Evolutionary conservation across 2,113 vertebrate species (phyloP).

Genomic region (Gnathonemus longibarbis): DNA sequence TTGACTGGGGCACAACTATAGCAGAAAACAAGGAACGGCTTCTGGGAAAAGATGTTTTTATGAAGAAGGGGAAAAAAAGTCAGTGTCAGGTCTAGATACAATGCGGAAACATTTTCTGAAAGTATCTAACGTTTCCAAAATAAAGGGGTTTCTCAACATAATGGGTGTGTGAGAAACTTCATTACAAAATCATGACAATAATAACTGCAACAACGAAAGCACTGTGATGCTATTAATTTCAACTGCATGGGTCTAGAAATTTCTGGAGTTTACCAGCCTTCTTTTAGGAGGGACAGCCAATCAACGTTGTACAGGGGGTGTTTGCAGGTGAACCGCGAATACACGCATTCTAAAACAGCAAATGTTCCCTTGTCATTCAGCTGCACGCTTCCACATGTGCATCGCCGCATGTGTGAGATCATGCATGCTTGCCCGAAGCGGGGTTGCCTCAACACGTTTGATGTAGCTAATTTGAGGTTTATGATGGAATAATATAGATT

Average conservation of each 20-base stretch:
- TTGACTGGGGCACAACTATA: background rate
- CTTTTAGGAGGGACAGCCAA: background rate
- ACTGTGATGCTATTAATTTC: background rate
- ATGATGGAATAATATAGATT: background rate
- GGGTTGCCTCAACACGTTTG: background rate
- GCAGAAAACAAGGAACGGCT: constrained; percentile 1
- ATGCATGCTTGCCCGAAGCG: background rate
- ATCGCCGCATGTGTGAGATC: background rate
- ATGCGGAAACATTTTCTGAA: constrained; percentile 9
- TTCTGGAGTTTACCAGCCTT: background rate
- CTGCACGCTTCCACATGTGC: background rate
- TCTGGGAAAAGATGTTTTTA: background rate
- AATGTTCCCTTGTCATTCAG: background rate
- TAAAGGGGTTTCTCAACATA: background rate
- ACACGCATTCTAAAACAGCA: background rate
- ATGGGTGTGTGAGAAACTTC: background rate
- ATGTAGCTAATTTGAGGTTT: background rate
- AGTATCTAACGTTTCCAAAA: constrained; percentile 5
- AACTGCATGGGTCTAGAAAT: background rate
- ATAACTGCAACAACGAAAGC: background rate
- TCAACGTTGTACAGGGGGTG: background rate
- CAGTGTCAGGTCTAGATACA: background rate
- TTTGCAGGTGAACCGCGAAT: background rate
- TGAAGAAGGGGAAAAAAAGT: background rate
- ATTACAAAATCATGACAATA: background rate